Percentiles rank a stretch among this genome's conserved stretches.
Conservation (phyloP, 1,140 invertebrate species). For the Temnothorax curvispinosus region DNA sequence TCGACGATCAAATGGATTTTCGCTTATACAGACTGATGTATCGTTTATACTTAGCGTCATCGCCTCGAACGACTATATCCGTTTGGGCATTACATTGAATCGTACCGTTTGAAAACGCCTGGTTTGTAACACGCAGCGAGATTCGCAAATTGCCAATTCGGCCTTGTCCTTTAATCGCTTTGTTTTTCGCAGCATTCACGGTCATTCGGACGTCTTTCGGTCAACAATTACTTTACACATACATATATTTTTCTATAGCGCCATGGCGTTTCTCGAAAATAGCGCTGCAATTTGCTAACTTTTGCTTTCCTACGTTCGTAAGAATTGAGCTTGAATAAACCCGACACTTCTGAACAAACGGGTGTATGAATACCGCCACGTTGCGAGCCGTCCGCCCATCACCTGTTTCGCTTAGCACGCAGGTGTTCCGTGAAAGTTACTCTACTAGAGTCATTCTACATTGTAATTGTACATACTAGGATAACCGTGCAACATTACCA, state of each 20-base stretch:
- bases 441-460: slow-evolving; percentile 39
- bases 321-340: not conserved
- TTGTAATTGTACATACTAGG: not conserved
- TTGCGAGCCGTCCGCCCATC: slow-evolving; percentile 21
- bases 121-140: not conserved
- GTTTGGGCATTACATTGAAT: slow-evolving; percentile 21
- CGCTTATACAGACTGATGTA: slow-evolving; percentile 49
- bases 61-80: slow-evolving; percentile 55
- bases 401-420: slow-evolving; percentile 34
- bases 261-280: not conserved
- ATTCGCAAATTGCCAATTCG: slow-evolving; percentile 19
- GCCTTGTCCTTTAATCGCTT: not conserved
- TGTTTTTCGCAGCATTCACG: not conserved
- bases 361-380: slow-evolving; percentile 8
- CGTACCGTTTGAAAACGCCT: not conserved
- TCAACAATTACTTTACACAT: not conserved
- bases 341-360: not conserved
- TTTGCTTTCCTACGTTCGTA: not conserved
- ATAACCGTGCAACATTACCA: not conserved
- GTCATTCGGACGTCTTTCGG: not conserved
- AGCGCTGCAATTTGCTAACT: not conserved
- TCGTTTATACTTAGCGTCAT: slow-evolving; percentile 55
- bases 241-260: not conserved
- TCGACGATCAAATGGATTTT: slow-evolving; percentile 58
- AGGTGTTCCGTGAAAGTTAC: slow-evolving; percentile 52